Base-by-base conservation (phyloP, 1,140 invertebrate genomes). In the Hycleus phaleratus region DNA sequence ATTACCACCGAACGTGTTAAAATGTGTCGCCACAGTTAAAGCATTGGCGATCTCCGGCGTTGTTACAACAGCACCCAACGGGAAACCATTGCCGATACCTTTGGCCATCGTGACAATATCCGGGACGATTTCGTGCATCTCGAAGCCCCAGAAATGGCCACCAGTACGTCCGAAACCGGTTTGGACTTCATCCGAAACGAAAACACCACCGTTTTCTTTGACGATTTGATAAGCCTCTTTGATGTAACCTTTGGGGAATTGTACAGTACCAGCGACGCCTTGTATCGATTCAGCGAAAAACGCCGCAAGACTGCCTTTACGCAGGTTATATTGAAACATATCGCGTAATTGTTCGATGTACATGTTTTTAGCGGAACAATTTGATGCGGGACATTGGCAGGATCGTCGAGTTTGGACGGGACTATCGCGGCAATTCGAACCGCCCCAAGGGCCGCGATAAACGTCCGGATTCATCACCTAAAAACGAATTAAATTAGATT, bases 1-100 rank as follows among this genome's bases (percentile, higher is more conserved):
- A 78, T 97, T 97, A 5, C 96, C 96, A 5, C 93, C 94, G 73
- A 88, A 98, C 0, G 96, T 99, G 71, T 98, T 98, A 70, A 98
- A 98, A 76, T 96, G 92, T 6, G 83, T 70, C 0, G 91, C 91
- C 63, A 82, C 77, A 0, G 80, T 80, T 63, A 97, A 78, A 4
- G 80, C 79, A 9, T 83, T 72, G 0, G 94, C 90, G 51, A 98
- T 91, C 72, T 90, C 84, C 4, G 82, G 81, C 0, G 88, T 95
- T 0, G 95, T 97, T 0, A 96, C 87, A 0, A 98, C 92, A 10
- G 94, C 95, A 1, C 86, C 95, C 69, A 99, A 74, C 0, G 96
- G 96, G 75, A 93, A 98, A 2, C 95, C 94, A 75, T 97, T 97
- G 1, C 87, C 89, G 45, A 92, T 91, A n/a, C 86, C 86, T 71